Percentiles rank a stretch among this genome's conserved stretches.
These are phyloP conservation scores for Rhinopomastus cyanomelas DNA, from an alignment of 2,113 vertebrate genomes.

Conservation along the genomic window DNA sequence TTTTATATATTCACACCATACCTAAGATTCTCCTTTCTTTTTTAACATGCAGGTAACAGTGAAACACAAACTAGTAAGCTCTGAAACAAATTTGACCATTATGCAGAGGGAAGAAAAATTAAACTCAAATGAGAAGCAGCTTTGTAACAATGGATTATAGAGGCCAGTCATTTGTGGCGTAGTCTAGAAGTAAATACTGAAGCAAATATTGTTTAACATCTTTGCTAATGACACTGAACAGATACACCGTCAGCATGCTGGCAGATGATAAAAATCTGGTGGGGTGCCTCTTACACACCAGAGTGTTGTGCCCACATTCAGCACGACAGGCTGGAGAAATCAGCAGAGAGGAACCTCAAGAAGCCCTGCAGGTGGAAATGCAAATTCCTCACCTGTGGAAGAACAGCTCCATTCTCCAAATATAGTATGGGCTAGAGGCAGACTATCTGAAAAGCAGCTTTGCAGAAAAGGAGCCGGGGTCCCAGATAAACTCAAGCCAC, in stretches of 20 bases:
- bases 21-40: no score
- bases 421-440: background rate
- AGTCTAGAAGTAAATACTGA: background rate
- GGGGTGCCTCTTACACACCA: background rate
- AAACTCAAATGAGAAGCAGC: background rate
- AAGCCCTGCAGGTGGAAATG: background rate
- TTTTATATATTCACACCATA: background rate
- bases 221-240: background rate
- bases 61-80: background rate
- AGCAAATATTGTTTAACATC: background rate
- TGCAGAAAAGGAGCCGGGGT: background rate
- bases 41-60: background rate
- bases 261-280: background rate
- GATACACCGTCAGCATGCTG: background rate
- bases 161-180: background rate
- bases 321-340: background rate
- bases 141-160: background rate
- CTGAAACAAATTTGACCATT: background rate
- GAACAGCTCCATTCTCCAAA: background rate
- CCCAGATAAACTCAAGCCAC: fast-evolving
- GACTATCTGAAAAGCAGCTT: background rate
- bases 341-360: background rate
- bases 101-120: background rate
- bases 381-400: background rate
- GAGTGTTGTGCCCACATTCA: background rate